Evolutionary conservation across 2,888 invertebrate species (phyloP).

Genomic region (Cerastis leucographa): DNA sequence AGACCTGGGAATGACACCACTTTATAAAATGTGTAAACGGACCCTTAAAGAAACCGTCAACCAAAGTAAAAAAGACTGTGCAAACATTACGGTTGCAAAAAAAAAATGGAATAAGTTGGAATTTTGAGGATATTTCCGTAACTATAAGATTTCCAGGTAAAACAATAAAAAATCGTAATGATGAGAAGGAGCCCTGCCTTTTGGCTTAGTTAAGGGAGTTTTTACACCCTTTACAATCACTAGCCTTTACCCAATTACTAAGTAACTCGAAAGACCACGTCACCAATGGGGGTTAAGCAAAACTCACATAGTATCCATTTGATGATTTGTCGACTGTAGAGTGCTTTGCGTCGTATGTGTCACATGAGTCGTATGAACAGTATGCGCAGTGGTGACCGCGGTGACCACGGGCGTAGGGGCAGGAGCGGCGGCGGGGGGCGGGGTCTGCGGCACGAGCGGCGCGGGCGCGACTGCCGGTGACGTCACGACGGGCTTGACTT

Average conservation of each 20-base stretch:
- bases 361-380: slow-evolving; percentile 22
- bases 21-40: background rate
- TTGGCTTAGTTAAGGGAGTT: background rate
- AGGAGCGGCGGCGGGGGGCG: slow-evolving; percentile 56
- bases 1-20: slow-evolving; percentile 31
- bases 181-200: no score
- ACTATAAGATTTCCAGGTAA: no score
- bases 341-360: slow-evolving; percentile 36
- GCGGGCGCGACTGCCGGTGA: slow-evolving; percentile 40
- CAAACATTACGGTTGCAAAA: no score
- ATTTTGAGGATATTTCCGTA: background rate
- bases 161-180: no score
- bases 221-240: background rate
- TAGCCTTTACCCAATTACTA: background rate
- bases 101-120: background rate
- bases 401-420: slow-evolving; percentile 63
- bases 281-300: background rate
- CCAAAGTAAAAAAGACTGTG: background rate
- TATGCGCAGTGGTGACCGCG: slow-evolving; percentile 33
- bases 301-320: slow-evolving; percentile 64
- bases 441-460: slow-evolving; percentile 41
- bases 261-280: background rate
- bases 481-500: slow-evolving; percentile 25
- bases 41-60: background rate
- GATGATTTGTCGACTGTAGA: slow-evolving; percentile 41